These are phyloP conservation scores for Anoplolepis gracilipes DNA, from an alignment of 1,140 invertebrate genomes.

Conservation along the genomic window DNA sequence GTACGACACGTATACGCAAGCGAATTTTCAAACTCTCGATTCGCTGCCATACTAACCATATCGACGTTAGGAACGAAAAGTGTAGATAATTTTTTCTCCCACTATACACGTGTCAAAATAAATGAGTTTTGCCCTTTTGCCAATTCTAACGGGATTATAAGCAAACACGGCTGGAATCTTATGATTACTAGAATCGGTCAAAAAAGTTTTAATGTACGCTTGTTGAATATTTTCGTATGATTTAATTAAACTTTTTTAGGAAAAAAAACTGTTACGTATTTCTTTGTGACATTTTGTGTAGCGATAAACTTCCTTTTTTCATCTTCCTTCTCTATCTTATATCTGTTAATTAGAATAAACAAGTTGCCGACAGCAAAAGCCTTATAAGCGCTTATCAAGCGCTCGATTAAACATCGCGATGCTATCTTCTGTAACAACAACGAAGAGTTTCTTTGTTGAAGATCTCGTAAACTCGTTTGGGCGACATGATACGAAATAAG, in stretches of 20 bases:
- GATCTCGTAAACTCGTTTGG: slow-evolving; percentile 72
- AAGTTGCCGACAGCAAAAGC: slow-evolving; percentile 65
- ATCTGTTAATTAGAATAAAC: slow-evolving; percentile 73
- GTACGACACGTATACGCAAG: slow-evolving; percentile 8
- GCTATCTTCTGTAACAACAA: slow-evolving; percentile 57
- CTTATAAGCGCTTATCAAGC: slow-evolving; percentile 63
- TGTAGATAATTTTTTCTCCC: neutral
- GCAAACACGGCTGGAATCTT: neutral
- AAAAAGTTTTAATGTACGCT: neutral
- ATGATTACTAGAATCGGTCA: neutral
- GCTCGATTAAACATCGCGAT: slow-evolving; percentile 70
- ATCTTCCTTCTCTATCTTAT: slow-evolving; percentile 1
- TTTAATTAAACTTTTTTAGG: neutral
- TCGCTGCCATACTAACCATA: neutral
- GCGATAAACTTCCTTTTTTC: neutral
- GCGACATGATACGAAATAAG: slow-evolving; percentile 4
- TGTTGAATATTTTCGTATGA: neutral
- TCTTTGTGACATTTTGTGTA: neutral
- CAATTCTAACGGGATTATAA: neutral
- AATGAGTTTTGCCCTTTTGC: neutral
- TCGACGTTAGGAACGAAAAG: neutral
- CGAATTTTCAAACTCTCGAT: neutral
- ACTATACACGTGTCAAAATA: neutral
- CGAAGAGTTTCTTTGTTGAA: slow-evolving; percentile 48
- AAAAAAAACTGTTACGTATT: neutral